Evolutionary conservation across 2,888 invertebrate species (phyloP).

Genomic region (Beris chalybata): DNA sequence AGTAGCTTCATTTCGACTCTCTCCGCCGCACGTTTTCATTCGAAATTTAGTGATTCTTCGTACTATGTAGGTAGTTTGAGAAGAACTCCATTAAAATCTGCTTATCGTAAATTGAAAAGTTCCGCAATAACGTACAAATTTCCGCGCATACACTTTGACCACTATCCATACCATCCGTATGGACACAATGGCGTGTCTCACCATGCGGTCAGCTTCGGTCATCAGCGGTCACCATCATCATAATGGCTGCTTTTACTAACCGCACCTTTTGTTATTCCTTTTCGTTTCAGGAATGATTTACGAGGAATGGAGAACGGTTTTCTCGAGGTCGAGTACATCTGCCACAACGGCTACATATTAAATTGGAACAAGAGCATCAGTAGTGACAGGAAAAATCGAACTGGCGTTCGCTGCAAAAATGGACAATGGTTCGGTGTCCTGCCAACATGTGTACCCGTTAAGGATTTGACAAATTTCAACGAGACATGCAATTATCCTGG

Average conservation of each 20-base stretch:
- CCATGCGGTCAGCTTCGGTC: too few species aligned
- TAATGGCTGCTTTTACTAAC: not conserved
- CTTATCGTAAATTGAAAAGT: too few species aligned
- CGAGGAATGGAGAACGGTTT: constrained; percentile 36
- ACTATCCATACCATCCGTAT: too few species aligned
- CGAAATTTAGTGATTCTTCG: too few species aligned
- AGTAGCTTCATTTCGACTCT: too few species aligned
- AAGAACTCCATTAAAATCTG: too few species aligned
- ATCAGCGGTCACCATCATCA: not conserved
- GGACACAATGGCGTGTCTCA: too few species aligned
- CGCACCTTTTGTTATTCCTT: constrained; percentile 6
- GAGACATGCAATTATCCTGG: constrained; percentile 35
- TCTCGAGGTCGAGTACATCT: constrained; percentile 41
- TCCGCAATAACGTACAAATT: too few species aligned
- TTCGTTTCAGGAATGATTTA: constrained; percentile 39
- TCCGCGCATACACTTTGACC: too few species aligned
- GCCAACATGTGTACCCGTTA: constrained; percentile 36
- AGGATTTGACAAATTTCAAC: constrained; percentile 32
- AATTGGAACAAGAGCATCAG: constrained; percentile 22
- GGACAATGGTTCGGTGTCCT: constrained; percentile 39
- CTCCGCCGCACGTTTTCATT: too few species aligned
- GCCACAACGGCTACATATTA: constrained; percentile 39
- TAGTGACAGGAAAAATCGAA: constrained; percentile 18
- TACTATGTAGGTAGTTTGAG: too few species aligned
- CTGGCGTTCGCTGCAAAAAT: constrained; percentile 40